Percentiles rank a stretch among this genome's conserved stretches.
Conservation (phyloP, 2,797 vertebrate genomes). For the Manis pentadactyla region DNA sequence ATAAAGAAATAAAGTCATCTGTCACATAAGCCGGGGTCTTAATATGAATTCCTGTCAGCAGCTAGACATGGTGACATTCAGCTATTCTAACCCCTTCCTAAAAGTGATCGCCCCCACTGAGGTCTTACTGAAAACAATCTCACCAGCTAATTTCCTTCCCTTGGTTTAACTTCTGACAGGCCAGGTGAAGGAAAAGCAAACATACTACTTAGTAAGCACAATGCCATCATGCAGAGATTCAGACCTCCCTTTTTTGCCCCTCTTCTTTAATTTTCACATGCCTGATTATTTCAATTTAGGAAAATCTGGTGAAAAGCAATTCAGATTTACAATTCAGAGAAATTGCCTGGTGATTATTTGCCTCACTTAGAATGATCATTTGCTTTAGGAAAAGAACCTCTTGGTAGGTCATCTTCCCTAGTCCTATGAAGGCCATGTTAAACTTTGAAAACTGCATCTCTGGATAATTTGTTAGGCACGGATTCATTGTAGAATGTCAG, state of each 20-base stretch:
- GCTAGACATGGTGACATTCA: neutral
- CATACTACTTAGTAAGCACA: neutral
- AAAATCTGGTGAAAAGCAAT: neutral
- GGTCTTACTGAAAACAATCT: neutral
- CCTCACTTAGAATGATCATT: neutral
- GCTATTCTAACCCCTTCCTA: neutral
- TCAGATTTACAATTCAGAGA: neutral
- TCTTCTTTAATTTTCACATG: neutral
- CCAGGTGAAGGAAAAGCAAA: neutral
- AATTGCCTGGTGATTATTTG: neutral
- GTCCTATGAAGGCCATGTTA: neutral
- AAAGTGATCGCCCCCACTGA: neutral
- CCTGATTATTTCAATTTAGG: neutral
- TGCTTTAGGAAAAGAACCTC: constrained; percentile 19
- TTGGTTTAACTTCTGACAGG: neutral
- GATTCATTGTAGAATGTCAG: neutral
- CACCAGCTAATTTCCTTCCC: neutral
- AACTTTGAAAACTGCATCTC: constrained; percentile 6
- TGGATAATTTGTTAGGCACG: neutral
- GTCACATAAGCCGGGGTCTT: neutral
- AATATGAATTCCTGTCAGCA: neutral
- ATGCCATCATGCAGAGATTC: neutral
- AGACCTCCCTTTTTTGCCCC: neutral
- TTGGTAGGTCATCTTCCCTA: neutral
- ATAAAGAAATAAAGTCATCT: neutral